A percentile compares a stretch with the other conserved stretches of the same genome.
Evolutionary conservation across 2,797 vertebrate species (phyloP).

Genomic region (Hypotaenidia philippensis): DNA sequence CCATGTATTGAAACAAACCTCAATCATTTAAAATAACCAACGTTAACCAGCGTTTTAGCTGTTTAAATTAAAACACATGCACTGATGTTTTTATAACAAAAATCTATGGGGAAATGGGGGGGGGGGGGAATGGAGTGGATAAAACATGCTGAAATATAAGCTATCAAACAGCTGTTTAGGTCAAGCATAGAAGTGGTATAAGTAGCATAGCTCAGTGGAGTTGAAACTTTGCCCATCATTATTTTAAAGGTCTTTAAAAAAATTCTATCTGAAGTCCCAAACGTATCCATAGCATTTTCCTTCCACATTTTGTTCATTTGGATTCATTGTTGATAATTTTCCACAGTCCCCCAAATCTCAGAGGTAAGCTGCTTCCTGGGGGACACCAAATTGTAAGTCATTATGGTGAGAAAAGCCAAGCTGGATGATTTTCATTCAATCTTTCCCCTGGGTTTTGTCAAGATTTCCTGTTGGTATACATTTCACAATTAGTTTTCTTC

Average conservation of each 20-base stretch:
- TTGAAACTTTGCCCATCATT: neutral
- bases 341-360: neutral
- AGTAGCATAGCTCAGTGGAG: neutral
- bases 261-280: accelerated
- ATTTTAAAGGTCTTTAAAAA: neutral
- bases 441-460: neutral
- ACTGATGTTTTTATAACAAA: neutral
- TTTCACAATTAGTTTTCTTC: neutral
- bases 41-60: neutral
- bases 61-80: slow-evolving; percentile 17
- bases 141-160: neutral
- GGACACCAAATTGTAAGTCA: accelerated
- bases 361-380: neutral
- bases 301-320: neutral
- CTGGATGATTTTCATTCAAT: neutral
- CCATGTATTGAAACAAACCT: neutral
- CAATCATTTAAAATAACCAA: neutral
- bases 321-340: neutral
- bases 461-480: neutral
- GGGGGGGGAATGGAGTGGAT: neutral
- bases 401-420: neutral
- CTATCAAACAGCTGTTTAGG: neutral
- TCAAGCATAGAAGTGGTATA: neutral
- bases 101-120: neutral
- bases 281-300: neutral